Evolutionary conservation across 2,113 vertebrate genomes (phyloP), one percentile per base, ranked within the genome.

Genomic region (Oreochromis tanganicae): DNA sequence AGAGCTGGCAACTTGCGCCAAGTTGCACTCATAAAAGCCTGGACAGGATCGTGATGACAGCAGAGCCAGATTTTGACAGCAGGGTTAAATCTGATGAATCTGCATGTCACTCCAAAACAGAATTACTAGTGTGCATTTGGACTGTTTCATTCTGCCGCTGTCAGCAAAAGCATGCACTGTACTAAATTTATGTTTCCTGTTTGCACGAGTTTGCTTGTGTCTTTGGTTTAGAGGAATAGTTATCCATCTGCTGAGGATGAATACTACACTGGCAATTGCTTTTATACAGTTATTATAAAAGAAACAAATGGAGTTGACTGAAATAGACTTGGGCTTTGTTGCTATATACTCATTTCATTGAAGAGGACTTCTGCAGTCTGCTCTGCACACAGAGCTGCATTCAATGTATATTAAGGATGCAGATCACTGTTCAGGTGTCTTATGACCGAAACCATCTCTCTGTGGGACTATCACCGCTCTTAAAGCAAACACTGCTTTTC

Each of bases 401-500:
- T 80, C 48, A 50, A 34, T 54, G 59, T 50, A 6, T 24, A 38
- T 36, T 34, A 66, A 24, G 50, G 27, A 34, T 6, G 41, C n/a
- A 46, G 52, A 5, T 81, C 54, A 41, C 16, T 80, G 9, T 38
- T 87, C 61, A 55, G 81, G 55, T 66, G 34, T 34, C 75, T 91
- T 68, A 82, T 80, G 61, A 90, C 50, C 84, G 63, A 56, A 68
- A 82, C 63, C 6, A 50, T 54, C 34, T 85, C 85, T 83, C 91
- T 56, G 54, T 63, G 83, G 87, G 85, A 87, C 63, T 88, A 86
- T 93, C 75, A 57, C 32, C 82, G 92, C 59, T 73, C 87, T 36
- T 21, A 19, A 52, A 63, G 29, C 50, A 54, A 55, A 84, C 46
- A 36, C 63, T 41, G 19, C 24, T 32, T 19, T 80, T 89, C 87